Evolutionary conservation across 2,113 vertebrate species (phyloP).

Genomic region (Oreotrochilus melanogaster): DNA sequence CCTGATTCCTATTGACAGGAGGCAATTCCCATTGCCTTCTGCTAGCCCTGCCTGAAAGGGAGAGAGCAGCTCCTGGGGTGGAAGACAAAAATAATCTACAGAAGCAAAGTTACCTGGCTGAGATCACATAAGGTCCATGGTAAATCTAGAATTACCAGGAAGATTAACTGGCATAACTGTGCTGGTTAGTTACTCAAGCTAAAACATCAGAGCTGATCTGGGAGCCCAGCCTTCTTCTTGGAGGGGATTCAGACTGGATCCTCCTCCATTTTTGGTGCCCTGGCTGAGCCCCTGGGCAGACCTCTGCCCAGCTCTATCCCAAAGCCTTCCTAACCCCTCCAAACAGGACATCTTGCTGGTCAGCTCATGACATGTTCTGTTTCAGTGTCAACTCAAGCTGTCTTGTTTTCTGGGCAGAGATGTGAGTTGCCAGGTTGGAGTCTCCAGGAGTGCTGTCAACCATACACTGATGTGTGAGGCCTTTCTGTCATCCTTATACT

Average conservation of each 20-base stretch:
- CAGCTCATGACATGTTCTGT: accelerated
- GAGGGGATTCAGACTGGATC: neutral
- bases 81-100: neutral
- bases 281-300: neutral
- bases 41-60: neutral
- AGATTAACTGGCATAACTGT: neutral
- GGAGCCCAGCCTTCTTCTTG: neutral
- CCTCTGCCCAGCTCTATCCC: neutral
- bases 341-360: neutral
- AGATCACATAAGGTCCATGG: neutral
- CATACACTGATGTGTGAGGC: neutral
- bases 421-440: neutral
- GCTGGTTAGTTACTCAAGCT: neutral
- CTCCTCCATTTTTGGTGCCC: neutral
- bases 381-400: neutral
- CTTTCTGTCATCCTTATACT: neutral
- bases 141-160: neutral
- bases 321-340: neutral
- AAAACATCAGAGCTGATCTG: neutral
- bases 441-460: neutral
- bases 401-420: neutral
- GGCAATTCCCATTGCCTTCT: neutral
- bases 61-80: neutral
- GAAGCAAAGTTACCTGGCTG: neutral
- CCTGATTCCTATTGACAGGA: neutral